A percentile compares a stretch with the other conserved stretches of the same genome.
Conservation (phyloP, 2,113 vertebrate genomes). For the Pogonocichla stellata region DNA sequence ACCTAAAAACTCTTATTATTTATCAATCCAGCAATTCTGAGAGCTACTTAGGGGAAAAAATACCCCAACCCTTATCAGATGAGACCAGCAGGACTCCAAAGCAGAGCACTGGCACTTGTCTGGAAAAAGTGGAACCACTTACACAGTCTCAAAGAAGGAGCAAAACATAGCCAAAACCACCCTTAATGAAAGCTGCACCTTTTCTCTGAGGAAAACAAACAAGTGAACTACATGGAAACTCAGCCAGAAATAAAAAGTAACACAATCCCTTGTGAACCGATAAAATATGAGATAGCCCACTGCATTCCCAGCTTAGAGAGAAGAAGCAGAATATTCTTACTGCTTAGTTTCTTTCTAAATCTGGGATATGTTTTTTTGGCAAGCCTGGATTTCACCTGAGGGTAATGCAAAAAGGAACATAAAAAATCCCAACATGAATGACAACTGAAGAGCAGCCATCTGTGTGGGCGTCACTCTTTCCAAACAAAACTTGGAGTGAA, state of each 20-base stretch:
- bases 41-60: not conserved
- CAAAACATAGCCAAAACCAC: not conserved
- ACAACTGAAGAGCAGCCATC: constrained; percentile 25
- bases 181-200: not conserved
- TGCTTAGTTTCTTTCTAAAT: not conserved
- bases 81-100: not conserved
- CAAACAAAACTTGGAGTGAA: not conserved
- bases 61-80: not conserved
- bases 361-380: not conserved
- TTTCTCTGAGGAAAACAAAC: not conserved
- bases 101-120: not conserved
- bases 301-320: not conserved
- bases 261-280: not conserved
- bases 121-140: not conserved
- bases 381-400: constrained; percentile 12
- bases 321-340: not conserved
- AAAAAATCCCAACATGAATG: not conserved
- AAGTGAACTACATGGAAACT: not conserved
- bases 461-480: not conserved
- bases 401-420: not conserved
- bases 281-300: not conserved
- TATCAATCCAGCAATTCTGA: not conserved
- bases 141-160: not conserved
- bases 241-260: not conserved
- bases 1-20: not conserved